A percentile compares a stretch with the other conserved stretches of the same genome.
phyloP scores from a whole-genome alignment of 1,140 invertebrate genomes.

The Formica selysi region DNA sequence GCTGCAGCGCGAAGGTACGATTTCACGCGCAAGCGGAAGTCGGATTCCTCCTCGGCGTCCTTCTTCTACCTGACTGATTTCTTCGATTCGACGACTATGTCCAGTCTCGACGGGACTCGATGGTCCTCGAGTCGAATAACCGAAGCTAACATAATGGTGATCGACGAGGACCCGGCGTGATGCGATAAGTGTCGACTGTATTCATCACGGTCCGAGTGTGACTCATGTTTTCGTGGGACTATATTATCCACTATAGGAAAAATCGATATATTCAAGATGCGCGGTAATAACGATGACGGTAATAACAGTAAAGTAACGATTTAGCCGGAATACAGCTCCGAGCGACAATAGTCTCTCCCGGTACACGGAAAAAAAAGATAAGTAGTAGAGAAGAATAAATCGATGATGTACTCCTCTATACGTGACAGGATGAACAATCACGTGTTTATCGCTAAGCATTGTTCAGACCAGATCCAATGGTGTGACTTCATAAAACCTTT shows the following conservation, averaged over 20 bases:
- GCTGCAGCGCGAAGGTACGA: conserved; percentile 43
- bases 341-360: conserved; percentile 61
- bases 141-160: not conserved
- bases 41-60: not conserved
- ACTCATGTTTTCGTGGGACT: conserved; percentile 65
- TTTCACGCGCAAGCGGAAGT: conserved; percentile 67
- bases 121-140: not conserved
- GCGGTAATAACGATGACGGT: conserved; percentile 48
- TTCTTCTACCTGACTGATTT: not conserved
- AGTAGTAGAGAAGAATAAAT: conserved; percentile 37
- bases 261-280: conserved; percentile 44
- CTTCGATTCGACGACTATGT: not conserved
- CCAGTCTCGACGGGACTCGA: not conserved
- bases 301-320: conserved; percentile 55
- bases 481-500: conserved; percentile 25
- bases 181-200: not conserved
- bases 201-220: conserved; percentile 52
- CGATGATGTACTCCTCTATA: conserved; percentile 68
- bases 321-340: conserved; percentile 7
- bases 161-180: not conserved
- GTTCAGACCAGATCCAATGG: conserved; percentile 29
- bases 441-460: conserved; percentile 64
- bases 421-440: conserved; percentile 75
- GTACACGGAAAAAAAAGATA: conserved; percentile 24
- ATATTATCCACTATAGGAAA: conserved; percentile 38